Base-by-base conservation (phyloP, 2,888 invertebrate genomes). In the Ormia ochracea region DNA sequence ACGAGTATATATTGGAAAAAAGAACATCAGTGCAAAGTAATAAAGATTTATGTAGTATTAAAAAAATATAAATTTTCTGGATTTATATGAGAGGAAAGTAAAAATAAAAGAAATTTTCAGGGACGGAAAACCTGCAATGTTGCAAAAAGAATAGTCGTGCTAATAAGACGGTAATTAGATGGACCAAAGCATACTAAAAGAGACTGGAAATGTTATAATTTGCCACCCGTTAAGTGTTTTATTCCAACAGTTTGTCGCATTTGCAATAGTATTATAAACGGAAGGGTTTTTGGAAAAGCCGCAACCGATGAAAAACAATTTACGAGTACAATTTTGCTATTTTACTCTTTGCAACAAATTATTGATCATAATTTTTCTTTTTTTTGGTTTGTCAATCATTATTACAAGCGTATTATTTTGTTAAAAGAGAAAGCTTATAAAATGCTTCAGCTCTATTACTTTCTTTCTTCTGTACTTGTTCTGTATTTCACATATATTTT, bases 71-170 rank as follows among this genome's bases (percentile, higher is more conserved):
- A 28, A 72, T 66, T 45, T 31, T 56, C 31, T 9, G 21, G 7
- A 31, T 41, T 10, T 6, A 4, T 38, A 31, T 31, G n/a, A n/a
- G n/a, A n/a, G n/a, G n/a, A 14, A 43, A 41, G 28, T 66, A 36
- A 21, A 59, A 21, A 66, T 9, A 23, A 45, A 41, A 59, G 33
- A 61, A 9, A 14, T 36, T 36, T 75, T 68, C 68, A 75, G n/a
- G 68, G 59, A 7, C 75, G 61, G 14, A 33, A 48, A 45, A 2
- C 12, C 41, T 7, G 43, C 17, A 41, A 52, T 17, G 17, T 45
- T 17, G 4, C 36, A 14, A 52, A 50, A 14, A 43, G 4, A 5
- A 50, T 38, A 52, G 52, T 61, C 54, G 43, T 41, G 31, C 33
- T 43, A 59, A 68, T 75, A 36, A 26, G 17, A 21, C 12, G 5